Base-by-base conservation (phyloP, 2,888 invertebrate genomes). In the Epistrophe eligans region DNA sequence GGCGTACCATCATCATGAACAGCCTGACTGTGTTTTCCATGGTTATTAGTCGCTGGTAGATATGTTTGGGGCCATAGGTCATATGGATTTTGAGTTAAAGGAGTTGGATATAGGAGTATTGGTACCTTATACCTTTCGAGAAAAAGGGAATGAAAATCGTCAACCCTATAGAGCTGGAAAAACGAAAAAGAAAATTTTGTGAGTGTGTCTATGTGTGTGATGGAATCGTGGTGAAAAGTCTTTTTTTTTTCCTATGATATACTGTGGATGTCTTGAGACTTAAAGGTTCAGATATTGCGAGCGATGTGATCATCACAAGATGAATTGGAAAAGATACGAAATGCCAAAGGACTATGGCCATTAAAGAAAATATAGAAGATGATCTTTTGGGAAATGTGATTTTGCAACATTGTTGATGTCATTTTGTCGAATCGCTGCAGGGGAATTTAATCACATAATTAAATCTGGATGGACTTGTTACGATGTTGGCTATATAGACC, bases 51-150 rank as follows among this genome's bases (percentile, higher is more conserved):
- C 57, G 58, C 45, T 83, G 66, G 70, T 60, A 74, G 84, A 87
- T 85, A 82, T 82, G 82, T 74, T 70, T 19, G 57, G 40, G 77
- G 74, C 48, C 74, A 82, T 66, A 87, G 85, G 85, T 87, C 85
- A 87, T n/a, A 48, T 77, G 77, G 70, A 79, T 74, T 87, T 87
- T 87, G 85, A 87, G 79, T 74, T 82, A 74, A 77, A 77, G 85
- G 64, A 82, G 64, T 62, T 43, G 43, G 60, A 13, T 60, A 60
- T 60, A 48, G 5, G n/a, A n/a, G n/a, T n/a, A n/a, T n/a, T n/a
- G n/a, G n/a, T n/a, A 4, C 7, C 4, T 7, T 6, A 7, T 32
- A 32, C 7, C 32, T 32, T 24, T 2, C 24, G 24, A 32, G 38
- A 58, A 62, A 85, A 87, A 87, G 77, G 82, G 77, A 87, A 81